Evolutionary conservation across 1,140 invertebrate genomes (phyloP), one percentile per base, ranked within the genome.

Genomic region (Halesus radiatus): DNA sequence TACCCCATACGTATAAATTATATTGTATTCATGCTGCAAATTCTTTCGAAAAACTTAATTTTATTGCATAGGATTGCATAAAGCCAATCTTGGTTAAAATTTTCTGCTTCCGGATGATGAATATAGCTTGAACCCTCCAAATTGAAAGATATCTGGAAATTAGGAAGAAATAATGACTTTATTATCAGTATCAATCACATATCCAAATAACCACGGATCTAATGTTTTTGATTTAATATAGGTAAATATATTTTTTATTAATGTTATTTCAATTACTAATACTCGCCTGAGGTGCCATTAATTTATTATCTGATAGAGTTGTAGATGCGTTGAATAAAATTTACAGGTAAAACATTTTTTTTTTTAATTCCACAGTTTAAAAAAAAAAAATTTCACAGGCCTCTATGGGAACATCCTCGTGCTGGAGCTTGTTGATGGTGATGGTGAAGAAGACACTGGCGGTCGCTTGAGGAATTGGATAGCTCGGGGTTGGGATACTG

Each of bases 61-160:
- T 73, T 73, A 54, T 56, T 73, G 23, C 70, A 73, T 16, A 73
- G 13, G 13, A 73, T 54, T 22, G 70, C 52, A 54, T 73, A 54
- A 3, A 73, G 50, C 70, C 70, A 73, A 54, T 73, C 70, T 22
- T 73, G 70, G 50, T 73, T 73, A 23, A 73, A 73, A 26, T 53
- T 26, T 6, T 26, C 23, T 7, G 18, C 10, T 22, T 73, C 52
- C 5, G 52, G 18, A 3, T 22, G 22, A 26, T 73, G 70, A 7
- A 73, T 29, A 54, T 73, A 73, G 13, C 29, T 23, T 26, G 70
- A 73, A 16, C 70, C 70, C 54, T 73, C 70, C 16, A 73, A 22
- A 73, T 53, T 73, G 13, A 54, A 73, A 15, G 18, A 23, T 16
- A 73, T 26, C 70, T 73, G 52, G 23, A 73, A 73, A 54, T 37